Conservation (phyloP, 92 coral and sea anemone species). For the Epizoanthus illoricatus region DNA sequence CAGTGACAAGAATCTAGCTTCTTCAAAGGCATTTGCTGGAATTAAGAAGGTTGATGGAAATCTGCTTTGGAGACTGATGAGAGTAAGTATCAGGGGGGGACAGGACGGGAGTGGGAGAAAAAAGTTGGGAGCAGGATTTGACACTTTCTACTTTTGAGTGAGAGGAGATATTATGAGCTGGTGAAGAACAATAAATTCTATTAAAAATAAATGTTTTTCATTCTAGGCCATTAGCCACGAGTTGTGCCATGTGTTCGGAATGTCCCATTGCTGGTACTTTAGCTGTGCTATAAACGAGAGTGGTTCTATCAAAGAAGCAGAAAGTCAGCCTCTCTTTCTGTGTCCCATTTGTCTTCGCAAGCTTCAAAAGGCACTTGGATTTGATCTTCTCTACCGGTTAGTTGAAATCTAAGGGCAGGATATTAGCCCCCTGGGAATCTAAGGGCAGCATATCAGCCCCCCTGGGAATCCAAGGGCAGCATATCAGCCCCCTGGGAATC, state of each 20-base stretch:
- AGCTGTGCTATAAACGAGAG: slow-evolving; percentile 97
- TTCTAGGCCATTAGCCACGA: slow-evolving; percentile 86
- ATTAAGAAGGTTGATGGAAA: slow-evolving; percentile 47
- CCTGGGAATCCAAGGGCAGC: too few relatives aligned
- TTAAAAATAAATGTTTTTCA: too few relatives aligned
- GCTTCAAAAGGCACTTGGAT: slow-evolving; percentile 76
- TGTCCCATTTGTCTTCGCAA: slow-evolving; percentile 93
- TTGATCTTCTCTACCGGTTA: slow-evolving; percentile 69
- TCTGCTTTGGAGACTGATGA: slow-evolving; percentile 74
- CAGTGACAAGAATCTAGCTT: not conserved
- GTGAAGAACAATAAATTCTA: too few relatives aligned
- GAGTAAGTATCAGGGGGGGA: slow-evolving; percentile 50
- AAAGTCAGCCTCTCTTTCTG: slow-evolving; percentile 81
- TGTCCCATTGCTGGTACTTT: slow-evolving; percentile 87
- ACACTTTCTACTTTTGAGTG: too few relatives aligned
- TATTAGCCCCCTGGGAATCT: too few relatives aligned
- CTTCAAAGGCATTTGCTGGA: slow-evolving; percentile 35
- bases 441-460: too few relatives aligned
- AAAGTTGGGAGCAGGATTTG: too few relatives aligned
- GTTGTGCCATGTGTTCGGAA: slow-evolving; percentile 83
- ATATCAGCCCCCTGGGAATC: too few relatives aligned
- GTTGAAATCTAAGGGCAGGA: not conserved
- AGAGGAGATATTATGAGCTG: too few relatives aligned
- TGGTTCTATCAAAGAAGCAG: slow-evolving; percentile 72
- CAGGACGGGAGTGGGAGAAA: too few relatives aligned